A percentile compares a stretch with the other conserved stretches of the same genome.
Evolutionary conservation across 2,797 vertebrate genomes (phyloP).

Genomic region (Sylvilagus floridanus): DNA sequence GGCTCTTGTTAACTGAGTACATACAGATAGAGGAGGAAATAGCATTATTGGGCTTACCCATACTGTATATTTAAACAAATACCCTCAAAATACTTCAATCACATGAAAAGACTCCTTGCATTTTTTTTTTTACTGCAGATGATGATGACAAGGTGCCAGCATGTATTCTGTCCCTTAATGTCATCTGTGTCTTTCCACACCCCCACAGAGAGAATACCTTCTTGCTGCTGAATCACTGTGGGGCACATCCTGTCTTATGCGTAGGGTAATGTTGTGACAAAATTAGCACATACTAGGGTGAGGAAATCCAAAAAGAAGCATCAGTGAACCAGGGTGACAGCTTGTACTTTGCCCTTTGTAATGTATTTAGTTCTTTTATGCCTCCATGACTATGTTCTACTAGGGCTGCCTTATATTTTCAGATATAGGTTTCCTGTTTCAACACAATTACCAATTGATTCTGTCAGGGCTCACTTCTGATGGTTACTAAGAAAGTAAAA

Average conservation of each 20-base stretch:
- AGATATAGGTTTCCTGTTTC: constrained; percentile 50
- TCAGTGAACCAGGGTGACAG: constrained; percentile 46
- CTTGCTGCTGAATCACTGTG: constrained; percentile 61
- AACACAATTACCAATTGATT: constrained; percentile 19
- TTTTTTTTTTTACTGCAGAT: not conserved
- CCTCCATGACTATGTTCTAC: not conserved
- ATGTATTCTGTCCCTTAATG: constrained; percentile 43
- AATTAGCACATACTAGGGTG: constrained; percentile 33
- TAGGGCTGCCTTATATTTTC: not conserved
- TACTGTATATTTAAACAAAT: constrained; percentile 17
- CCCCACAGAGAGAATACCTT: constrained; percentile 53
- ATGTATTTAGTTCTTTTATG: not conserved
- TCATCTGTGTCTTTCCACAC: constrained; percentile 64
- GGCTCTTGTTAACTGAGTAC: constrained; percentile 29
- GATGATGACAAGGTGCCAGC: not conserved
- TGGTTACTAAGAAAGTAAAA: constrained; percentile 16
- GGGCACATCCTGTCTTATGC: constrained; percentile 47
- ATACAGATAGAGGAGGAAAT: not conserved
- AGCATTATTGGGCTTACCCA: not conserved
- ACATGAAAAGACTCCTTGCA: not conserved
- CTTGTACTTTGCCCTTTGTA: constrained; percentile 57
- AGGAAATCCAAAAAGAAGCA: constrained; percentile 45
- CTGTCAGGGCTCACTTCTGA: not conserved
- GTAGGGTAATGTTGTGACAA: constrained; percentile 35
- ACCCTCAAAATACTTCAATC: not conserved